Evolutionary conservation across 2,888 invertebrate species (phyloP).

Genomic region (Macrosoma leucophasiata): DNA sequence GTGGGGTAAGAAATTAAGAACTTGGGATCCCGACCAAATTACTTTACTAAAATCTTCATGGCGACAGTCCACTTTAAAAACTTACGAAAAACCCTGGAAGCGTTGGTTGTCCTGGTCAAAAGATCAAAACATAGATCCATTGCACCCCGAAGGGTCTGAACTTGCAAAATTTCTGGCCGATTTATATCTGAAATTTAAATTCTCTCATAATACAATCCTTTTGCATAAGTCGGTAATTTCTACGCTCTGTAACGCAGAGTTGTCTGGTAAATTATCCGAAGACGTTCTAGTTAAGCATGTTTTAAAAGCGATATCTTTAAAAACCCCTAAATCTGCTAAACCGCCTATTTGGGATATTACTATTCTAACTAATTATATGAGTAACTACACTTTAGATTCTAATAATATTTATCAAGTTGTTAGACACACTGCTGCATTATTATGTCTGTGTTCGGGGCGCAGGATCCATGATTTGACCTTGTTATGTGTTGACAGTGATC

Average conservation of each 20-base stretch:
- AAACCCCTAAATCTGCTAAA: conserved; percentile 7
- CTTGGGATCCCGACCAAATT: no score
- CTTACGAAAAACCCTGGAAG: neutral
- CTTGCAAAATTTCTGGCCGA: conserved; percentile 12
- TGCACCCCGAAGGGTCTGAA: neutral
- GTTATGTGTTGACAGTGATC: conserved; percentile 3
- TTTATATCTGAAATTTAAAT: conserved; percentile 10
- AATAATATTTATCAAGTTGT: conserved; percentile 7
- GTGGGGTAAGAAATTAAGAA: conserved; percentile 15
- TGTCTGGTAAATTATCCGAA: conserved; percentile 9
- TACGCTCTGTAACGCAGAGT: conserved; percentile 15
- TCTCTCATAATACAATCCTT: conserved; percentile 16
- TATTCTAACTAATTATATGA: neutral
- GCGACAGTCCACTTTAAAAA: conserved; percentile 3
- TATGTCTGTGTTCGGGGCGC: conserved; percentile 13
- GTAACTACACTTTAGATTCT: neutral
- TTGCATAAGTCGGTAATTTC: conserved; percentile 17
- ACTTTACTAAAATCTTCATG: neutral
- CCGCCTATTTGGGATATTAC: conserved; percentile 12
- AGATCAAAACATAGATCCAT: conserved; percentile 3
- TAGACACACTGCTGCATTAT: conserved; percentile 3
- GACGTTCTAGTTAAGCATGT: conserved; percentile 15
- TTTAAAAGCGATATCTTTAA: conserved; percentile 14
- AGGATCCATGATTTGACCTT: conserved; percentile 13
- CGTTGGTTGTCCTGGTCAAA: conserved; percentile 6